These are phyloP conservation scores for Abrostola triplasia DNA, from an alignment of 2,888 invertebrate genomes.

Conservation along the genomic window DNA sequence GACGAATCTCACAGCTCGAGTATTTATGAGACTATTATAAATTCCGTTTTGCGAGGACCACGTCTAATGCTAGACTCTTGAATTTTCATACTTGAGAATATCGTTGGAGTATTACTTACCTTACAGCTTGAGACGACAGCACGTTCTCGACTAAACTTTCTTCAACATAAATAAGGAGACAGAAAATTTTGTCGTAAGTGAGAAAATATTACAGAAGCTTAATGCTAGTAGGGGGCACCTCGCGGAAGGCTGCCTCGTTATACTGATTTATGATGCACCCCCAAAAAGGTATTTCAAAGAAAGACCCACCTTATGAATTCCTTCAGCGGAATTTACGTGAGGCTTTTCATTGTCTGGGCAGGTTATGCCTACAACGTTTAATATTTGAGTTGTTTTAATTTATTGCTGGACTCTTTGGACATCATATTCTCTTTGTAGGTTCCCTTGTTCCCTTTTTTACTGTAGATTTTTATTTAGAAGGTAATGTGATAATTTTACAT, in stretches of 20 bases:
- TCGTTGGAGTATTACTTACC: conserved; percentile 61
- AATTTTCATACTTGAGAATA: conserved; percentile 47
- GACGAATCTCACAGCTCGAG: conserved; percentile 17
- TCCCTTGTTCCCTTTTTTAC: conserved; percentile 9
- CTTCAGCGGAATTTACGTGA: conserved; percentile 71
- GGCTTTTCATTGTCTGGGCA: conserved; percentile 63
- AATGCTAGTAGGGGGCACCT: conserved; percentile 83
- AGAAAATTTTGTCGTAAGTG: conserved; percentile 86
- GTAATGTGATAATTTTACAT: not conserved
- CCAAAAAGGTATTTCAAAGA: conserved; percentile 77
- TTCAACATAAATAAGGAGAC: conserved; percentile 82
- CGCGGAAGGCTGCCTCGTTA: conserved; percentile 84
- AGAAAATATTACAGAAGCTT: conserved; percentile 87
- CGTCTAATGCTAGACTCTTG: conserved; percentile 42
- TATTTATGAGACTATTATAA: conserved; percentile 44
- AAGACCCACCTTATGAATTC: conserved; percentile 76
- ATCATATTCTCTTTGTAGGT: conserved; percentile 25
- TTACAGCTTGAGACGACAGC: conserved; percentile 78
- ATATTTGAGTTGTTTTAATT: conserved; percentile 56
- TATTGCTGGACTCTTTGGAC: conserved; percentile 45
- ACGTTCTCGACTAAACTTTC: conserved; percentile 68
- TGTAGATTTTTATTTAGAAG: not conserved
- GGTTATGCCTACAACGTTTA: conserved; percentile 56
- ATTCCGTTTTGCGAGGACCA: conserved; percentile 18
- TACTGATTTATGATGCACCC: conserved; percentile 84